phyloP scores from a whole-genome alignment of 2,888 invertebrate genomes.

The Notocelia uddmanniana region DNA sequence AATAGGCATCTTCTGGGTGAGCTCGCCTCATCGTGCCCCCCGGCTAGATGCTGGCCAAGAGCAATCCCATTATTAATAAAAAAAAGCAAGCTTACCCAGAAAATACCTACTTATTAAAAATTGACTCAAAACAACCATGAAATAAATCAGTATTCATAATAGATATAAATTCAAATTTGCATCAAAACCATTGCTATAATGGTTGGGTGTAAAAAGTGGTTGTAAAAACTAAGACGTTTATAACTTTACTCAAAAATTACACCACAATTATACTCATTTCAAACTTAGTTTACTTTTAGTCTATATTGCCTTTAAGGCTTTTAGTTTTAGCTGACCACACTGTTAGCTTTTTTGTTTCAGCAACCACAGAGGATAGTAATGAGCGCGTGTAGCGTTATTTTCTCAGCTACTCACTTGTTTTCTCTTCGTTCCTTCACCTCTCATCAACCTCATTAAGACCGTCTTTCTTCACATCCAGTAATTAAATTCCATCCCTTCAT shows the following conservation, averaged over 20 bases:
- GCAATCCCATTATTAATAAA: too few species aligned
- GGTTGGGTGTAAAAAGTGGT: too few species aligned
- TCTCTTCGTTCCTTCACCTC: not conserved
- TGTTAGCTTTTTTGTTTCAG: not conserved
- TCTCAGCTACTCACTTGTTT: not conserved
- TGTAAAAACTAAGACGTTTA: not conserved
- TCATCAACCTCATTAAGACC: constrained; percentile 30
- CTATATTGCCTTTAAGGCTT: not conserved
- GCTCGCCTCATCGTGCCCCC: too few species aligned
- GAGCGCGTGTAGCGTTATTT: not conserved
- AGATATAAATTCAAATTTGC: too few species aligned
- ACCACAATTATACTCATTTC: not conserved
- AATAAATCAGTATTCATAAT: too few species aligned
- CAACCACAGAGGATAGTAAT: not conserved
- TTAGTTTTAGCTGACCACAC: not conserved
- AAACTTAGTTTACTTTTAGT: not conserved
- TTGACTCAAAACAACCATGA: too few species aligned
- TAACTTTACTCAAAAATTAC: not conserved
- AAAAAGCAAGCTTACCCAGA: too few species aligned
- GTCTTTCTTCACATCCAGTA: constrained; percentile 27
- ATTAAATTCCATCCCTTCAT: constrained; percentile 38
- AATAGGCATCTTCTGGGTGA: too few species aligned
- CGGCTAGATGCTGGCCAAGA: too few species aligned
- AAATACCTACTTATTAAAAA: too few species aligned
- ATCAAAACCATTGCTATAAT: too few species aligned